Evolutionary conservation across 1,140 invertebrate species (phyloP), one percentile per base, ranked within the genome.

Genomic region (Drosophila rhopaloa): DNA sequence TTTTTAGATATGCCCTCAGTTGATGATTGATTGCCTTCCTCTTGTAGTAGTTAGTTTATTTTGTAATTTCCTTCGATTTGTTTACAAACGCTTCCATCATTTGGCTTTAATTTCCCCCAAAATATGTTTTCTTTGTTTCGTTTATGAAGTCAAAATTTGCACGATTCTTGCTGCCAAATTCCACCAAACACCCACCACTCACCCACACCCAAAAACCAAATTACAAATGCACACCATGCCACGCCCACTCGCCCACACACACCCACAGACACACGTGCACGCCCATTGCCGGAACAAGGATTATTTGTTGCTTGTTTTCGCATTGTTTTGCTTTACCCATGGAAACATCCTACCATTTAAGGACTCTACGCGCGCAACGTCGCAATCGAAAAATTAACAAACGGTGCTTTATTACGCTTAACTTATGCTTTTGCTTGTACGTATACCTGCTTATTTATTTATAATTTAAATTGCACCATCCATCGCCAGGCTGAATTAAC

Each of bases 61-160:
- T 57, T n/a, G 24, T 38, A 38, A 24, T 38, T 29, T 37, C 19
- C 13, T 19, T 40, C 40, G 19, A 40, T 41, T 50, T 56, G 13
- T 44, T 65, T 47, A 10, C 24, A 38, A 16, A 56, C 32, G 43
- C 41, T 71, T 71, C 16, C 16, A 19, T 47, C 35, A 29, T 66
- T 71, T 67, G 35, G 41, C 67, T 71, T 71, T 71, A 70, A 71
- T 71, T 70, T 46, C 16, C 63, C 67, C 67, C 40, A 71, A 50
- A 63, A 14, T 53, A 47, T 50, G 14, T 51, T 76, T 14, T 38
- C 8, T 73, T 61, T 63, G 11, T 78, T 74, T 81, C 58, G 75
- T 76, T 80, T 67, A 80, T 55, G 24, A 68, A 63, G 44, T 79
- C 78, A 47, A 80, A 80, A 80, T 80, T 80, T 80, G 78, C 78